These are phyloP conservation scores for Carassius gibelio DNA, from an alignment of 2,113 vertebrate genomes.

Conservation along the genomic window DNA sequence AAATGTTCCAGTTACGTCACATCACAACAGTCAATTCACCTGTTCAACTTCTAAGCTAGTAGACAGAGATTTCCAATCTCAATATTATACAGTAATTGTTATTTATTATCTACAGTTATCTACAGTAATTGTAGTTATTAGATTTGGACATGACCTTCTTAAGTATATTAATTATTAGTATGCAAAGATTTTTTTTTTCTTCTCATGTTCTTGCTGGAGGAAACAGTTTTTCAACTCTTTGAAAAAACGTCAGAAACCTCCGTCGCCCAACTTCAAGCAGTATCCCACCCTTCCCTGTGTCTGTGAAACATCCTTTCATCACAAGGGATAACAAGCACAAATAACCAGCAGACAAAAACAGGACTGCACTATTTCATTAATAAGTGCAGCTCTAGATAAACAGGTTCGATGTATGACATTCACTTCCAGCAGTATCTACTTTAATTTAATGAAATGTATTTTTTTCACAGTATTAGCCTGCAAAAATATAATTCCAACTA, in stretches of 20 bases:
- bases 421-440: neutral
- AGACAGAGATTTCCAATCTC: too few relatives aligned
- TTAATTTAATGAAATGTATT: neutral
- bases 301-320: conserved; percentile 42
- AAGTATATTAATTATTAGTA: conserved; percentile 48
- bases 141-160: neutral
- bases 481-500: neutral
- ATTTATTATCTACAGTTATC: too few relatives aligned
- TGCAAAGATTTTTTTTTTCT: conserved; percentile 31
- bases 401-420: neutral
- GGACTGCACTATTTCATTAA: neutral
- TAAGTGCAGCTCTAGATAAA: neutral
- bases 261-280: conserved; percentile 38
- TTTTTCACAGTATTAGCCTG: neutral
- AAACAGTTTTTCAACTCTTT: conserved; percentile 48
- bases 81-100: conserved; percentile 14
- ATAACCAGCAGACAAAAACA: conserved; percentile 16
- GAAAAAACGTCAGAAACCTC: conserved; percentile 47
- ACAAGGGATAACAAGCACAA: conserved; percentile 31
- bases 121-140: conserved; percentile 43
- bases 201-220: conserved; percentile 32
- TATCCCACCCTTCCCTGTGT: neutral
- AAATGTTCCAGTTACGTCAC: neutral
- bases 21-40: neutral
- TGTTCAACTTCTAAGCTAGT: neutral